A percentile compares a stretch with the other conserved stretches of the same genome.
Evolutionary conservation across 2,888 invertebrate species (phyloP).

Genomic region (Vesta saturnalis): DNA sequence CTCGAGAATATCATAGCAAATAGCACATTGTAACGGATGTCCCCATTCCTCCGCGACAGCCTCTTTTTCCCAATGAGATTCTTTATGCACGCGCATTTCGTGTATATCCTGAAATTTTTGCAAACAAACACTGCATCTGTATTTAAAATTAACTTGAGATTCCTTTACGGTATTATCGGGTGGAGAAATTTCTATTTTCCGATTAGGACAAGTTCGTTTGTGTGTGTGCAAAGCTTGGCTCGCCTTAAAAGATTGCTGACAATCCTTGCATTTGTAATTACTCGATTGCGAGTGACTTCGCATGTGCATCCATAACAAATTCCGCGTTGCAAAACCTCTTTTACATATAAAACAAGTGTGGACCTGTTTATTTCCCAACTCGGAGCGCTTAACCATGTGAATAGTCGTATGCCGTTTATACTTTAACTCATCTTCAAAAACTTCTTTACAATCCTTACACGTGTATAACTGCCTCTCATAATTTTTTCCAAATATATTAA

Average conservation of each 20-base stretch:
- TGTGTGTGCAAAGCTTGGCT: not conserved
- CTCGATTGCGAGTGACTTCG: not conserved
- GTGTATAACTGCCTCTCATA: constrained; percentile 2
- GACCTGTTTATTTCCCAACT: not conserved
- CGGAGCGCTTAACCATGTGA: constrained; percentile 10
- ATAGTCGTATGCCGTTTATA: constrained; percentile 18
- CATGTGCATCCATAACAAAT: constrained; percentile 14
- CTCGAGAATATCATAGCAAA: constrained; percentile 30
- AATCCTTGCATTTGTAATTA: constrained; percentile 1
- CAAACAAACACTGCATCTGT: constrained; percentile 17
- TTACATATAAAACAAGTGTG: constrained; percentile 15
- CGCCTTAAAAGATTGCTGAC: not conserved
- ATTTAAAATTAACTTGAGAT: constrained; percentile 4
- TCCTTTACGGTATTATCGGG: too few relatives aligned
- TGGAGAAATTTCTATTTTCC: too few relatives aligned
- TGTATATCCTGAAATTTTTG: constrained; percentile 16
- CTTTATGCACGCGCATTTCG: constrained; percentile 22
- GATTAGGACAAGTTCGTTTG: not conserved
- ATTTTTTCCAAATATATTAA: constrained; percentile 10
- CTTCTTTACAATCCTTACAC: constrained; percentile 10
- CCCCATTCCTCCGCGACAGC: not conserved
- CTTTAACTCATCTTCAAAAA: constrained; percentile 16
- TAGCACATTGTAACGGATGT: constrained; percentile 16
- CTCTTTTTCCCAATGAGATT: constrained; percentile 6
- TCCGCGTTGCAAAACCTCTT: not conserved